Evolutionary conservation across 2,113 vertebrate genomes (phyloP), one percentile per base, ranked within the genome.

Genomic region (Pangasianodon gigas): DNA sequence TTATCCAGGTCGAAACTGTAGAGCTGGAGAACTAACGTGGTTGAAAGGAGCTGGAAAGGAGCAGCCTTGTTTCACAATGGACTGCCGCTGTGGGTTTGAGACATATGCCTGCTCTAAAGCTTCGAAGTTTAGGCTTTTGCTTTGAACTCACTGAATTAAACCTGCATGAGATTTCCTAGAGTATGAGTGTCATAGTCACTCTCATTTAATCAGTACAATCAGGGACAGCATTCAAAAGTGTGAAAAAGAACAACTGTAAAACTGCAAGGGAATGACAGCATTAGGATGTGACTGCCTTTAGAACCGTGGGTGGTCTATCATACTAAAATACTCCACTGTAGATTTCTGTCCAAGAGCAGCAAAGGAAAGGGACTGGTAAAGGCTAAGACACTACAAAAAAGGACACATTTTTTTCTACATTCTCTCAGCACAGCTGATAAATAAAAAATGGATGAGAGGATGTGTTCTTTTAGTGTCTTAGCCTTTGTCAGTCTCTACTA

Each of bases 171-270:
- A 84, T 52, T 88, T 88, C 77, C 58, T 41, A 54, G n/a, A 60
- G 60, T n/a, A 69, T 67, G 71, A 79, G 29, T 21, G 44, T 71
- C 44, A 81, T 29, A 60, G 74, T 54, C 37, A 87, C 83, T 65
- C 84, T 44, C 84, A 75, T 86, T 86, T 81, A 90, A 90, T 89
- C 67, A 65, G 58, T 37, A 52, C 87, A 82, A 52, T 89, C 91
- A 87, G 84, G 48, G 41, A 79, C 52, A 89, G 86, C 77, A 84
- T 41, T 87, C 80, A 82, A 9, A 69, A 54, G 46, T 65, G 21
- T 69, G 79, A 54, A 85, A 88, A 46, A 2, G 37, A 90, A 54
- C 26, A 82, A 91, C 74, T 65, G 86, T 85, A 85, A 48, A 85
- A 74, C 58, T 48, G 9, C 18, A 62, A 82, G 52, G 26, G n/a